Percentiles rank a stretch among this genome's conserved stretches.
Evolutionary conservation across 2,888 invertebrate species (phyloP).

Genomic region (Allacma fusca): DNA sequence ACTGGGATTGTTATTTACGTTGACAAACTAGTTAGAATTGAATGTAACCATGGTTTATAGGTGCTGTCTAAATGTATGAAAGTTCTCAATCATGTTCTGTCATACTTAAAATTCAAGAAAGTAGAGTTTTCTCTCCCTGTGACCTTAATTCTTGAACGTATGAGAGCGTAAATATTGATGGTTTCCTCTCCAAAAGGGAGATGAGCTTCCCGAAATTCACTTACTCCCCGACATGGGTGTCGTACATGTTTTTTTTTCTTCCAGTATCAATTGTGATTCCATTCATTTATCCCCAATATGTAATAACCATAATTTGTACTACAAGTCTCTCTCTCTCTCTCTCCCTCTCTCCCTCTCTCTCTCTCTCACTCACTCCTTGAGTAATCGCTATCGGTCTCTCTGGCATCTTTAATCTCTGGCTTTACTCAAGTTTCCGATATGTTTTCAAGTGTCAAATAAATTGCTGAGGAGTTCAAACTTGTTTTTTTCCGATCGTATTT

Average conservation of each 20-base stretch:
- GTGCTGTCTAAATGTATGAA: background rate
- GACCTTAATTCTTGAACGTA: slow-evolving; percentile 5
- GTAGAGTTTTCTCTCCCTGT: background rate
- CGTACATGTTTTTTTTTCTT: background rate
- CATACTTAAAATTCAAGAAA: background rate
- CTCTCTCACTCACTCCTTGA: background rate
- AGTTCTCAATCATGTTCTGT: background rate
- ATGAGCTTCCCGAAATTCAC: background rate
- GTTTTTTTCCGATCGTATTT: slow-evolving; percentile 20
- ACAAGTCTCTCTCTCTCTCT: background rate
- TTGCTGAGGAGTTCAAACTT: slow-evolving; percentile 4
- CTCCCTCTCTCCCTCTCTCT: background rate
- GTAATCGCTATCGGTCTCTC: background rate
- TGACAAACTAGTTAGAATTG: background rate
- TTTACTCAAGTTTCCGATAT: slow-evolving; percentile 23
- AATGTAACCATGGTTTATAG: background rate
- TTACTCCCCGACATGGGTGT: background rate
- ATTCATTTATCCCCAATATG: background rate
- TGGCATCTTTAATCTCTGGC: slow-evolving; percentile 20
- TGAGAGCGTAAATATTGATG: slow-evolving; percentile 2
- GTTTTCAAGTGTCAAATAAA: slow-evolving; percentile 42
- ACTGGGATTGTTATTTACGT: background rate
- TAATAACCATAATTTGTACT: background rate
- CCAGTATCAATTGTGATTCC: background rate
- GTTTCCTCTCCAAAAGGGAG: background rate